Conservation (phyloP, 2,113 vertebrate genomes). For the Chelonoidis abingdonii region DNA sequence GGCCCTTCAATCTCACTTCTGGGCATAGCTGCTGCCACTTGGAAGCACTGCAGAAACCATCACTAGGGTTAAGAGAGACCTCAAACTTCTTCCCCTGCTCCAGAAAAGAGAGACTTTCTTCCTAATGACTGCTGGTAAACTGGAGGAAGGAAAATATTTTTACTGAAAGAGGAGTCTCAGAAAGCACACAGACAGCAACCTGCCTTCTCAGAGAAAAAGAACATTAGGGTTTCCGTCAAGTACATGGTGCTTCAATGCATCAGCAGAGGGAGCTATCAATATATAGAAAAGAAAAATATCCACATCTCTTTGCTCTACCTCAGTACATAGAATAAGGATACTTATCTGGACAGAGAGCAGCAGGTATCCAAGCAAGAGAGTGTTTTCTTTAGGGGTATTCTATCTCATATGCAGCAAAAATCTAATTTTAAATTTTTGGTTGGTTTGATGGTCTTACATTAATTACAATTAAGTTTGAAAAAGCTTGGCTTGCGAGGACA, state of each 20-base stretch:
- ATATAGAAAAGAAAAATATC: not conserved
- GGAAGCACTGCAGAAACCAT: not conserved
- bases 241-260: not conserved
- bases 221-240: not conserved
- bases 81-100: not conserved
- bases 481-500: not conserved
- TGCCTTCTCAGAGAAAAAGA: not conserved
- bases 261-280: not conserved
- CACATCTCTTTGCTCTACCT: not conserved
- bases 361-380: not conserved
- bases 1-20: not conserved
- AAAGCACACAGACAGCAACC: not conserved
- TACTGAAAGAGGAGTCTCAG: not conserved
- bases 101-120: not conserved
- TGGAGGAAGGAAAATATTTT: not conserved
- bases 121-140: not conserved
- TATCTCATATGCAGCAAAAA: not conserved
- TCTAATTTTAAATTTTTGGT: not conserved
- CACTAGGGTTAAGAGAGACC: rapidly evolving
- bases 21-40: not conserved
- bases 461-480: not conserved
- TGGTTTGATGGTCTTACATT: not conserved
- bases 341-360: not conserved
- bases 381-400: not conserved
- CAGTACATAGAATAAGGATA: not conserved